Evolutionary conservation across 1,140 invertebrate genomes (phyloP), one percentile per base, ranked within the genome.

Genomic region (Charaxes varanes): DNA sequence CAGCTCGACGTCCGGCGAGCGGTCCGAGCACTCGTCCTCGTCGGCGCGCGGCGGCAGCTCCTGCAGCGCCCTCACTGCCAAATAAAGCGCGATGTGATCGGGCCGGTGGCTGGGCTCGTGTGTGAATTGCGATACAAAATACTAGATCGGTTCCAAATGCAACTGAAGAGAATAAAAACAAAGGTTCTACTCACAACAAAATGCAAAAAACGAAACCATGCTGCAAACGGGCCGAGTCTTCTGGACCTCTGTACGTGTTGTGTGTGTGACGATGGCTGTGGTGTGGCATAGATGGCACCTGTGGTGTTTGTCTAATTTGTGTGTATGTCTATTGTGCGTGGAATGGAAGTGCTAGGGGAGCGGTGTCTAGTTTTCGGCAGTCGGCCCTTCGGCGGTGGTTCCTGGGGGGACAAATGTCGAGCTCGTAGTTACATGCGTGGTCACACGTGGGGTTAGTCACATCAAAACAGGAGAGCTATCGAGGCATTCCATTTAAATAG

Each of bases 11-110:
- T 90, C 88, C 2, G 81, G 76, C n/a, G 78, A 84, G 12, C 86
- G 84, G 62, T 91, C 90, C 38, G 91, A 90, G 30, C 88, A 88
- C 21, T 90, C 87, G 42, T 86, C 84, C 49, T 67, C 83, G 21
- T 73, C 66, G 32, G 87, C 56, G 46, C 83, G 60, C 77, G 60
- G 42, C 14, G 90, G 89, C 60, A 91, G 74, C 55, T 88, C 88
- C 53, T 90, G 88, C 70, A 93, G 85, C 61, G 92, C 92, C 88
- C 92, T 91, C 53, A 90, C 92, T 94, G 85, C 27, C 27, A 34
- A 36, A 16, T n/a, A 8, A 16, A 41, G 33, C 1, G 1, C 6
- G 14, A 22, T n/a, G n/a, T n/a, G n/a, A n/a, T n/a, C n/a, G n/a
- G n/a, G n/a, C n/a, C n/a, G n/a, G n/a, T n/a, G n/a, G n/a, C n/a